A percentile compares a stretch with the other conserved stretches of the same genome.
phyloP scores from a whole-genome alignment of 2,888 invertebrate species.

The Aporophyla lueneburgensis region DNA sequence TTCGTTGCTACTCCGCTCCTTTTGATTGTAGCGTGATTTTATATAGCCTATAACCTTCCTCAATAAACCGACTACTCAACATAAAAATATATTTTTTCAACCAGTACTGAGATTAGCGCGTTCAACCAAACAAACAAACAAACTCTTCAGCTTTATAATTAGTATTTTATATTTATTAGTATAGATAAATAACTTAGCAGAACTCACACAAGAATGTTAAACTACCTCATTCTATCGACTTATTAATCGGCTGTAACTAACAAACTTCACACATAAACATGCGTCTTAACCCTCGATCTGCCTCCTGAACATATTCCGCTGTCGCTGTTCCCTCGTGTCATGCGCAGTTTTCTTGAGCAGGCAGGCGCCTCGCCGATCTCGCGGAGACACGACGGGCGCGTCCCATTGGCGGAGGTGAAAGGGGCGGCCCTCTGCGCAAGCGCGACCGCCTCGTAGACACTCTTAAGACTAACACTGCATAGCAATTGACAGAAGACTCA shows the following conservation, averaged over 20 bases:
- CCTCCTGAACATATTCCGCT: not conserved
- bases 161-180: too few relatives aligned
- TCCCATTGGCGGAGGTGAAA: conserved; percentile 84
- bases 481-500: conserved; percentile 16
- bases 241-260: not conserved
- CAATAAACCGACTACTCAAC: too few relatives aligned
- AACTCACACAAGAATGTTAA: not conserved
- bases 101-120: too few relatives aligned
- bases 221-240: not conserved
- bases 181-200: too few relatives aligned
- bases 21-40: too few relatives aligned
- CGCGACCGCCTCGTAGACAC: conserved; percentile 72
- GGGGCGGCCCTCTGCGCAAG: conserved; percentile 80
- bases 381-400: conserved; percentile 77
- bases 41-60: too few relatives aligned
- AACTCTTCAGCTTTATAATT: too few relatives aligned
- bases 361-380: conserved; percentile 77
- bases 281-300: conserved; percentile 17
- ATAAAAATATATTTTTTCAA: too few relatives aligned
- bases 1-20: too few relatives aligned
- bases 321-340: conserved; percentile 53
- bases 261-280: conserved; percentile 4
- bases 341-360: conserved; percentile 45
- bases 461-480: conserved; percentile 26
- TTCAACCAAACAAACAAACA: too few relatives aligned